Percentiles rank a stretch among this genome's conserved stretches.
phyloP scores from a whole-genome alignment of 1,140 invertebrate species.

The Hylaeus volcanicus region DNA sequence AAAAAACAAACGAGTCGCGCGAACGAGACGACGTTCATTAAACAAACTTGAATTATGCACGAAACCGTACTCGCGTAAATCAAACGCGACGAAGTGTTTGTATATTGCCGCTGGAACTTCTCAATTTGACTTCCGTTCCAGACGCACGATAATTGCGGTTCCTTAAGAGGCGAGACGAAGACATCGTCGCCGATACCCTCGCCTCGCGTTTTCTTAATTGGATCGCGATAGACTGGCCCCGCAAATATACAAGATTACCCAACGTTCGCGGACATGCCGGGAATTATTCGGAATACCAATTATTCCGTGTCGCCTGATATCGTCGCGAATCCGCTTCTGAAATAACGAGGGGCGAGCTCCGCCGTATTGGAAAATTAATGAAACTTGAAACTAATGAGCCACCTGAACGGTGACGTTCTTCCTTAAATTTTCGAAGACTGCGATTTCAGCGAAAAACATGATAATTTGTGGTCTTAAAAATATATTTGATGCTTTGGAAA shows the following conservation, averaged over 20 bases:
- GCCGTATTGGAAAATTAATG: too few relatives aligned
- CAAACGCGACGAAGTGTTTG: constrained; percentile 27
- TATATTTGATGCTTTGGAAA: too few relatives aligned
- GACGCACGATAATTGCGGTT: constrained; percentile 61
- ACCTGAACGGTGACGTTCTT: too few relatives aligned
- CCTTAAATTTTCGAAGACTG: too few relatives aligned
- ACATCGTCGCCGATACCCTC: constrained; percentile 31
- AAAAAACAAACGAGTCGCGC: constrained; percentile 3
- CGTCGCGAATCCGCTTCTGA: background rate
- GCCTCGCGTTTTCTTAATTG: constrained; percentile 59
- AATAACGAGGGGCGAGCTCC: background rate
- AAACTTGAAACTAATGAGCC: too few relatives aligned
- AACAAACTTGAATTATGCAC: constrained; percentile 8
- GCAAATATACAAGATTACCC: constrained; percentile 28
- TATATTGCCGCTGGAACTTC: constrained; percentile 60
- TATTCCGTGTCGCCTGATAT: constrained; percentile 11
- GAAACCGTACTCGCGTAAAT: constrained; percentile 20
- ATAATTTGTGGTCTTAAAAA: too few relatives aligned
- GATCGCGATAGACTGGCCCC: constrained; percentile 49
- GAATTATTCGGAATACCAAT: constrained; percentile 35
- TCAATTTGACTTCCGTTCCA: constrained; percentile 68
- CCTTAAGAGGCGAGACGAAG: constrained; percentile 63
- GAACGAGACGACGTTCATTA: constrained; percentile 14
- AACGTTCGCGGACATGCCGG: background rate
- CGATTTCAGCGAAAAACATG: too few relatives aligned